These are phyloP conservation scores for Cataglyphis altisquamis DNA, from an alignment of 2,888 invertebrate species.

Conservation along the genomic window DNA sequence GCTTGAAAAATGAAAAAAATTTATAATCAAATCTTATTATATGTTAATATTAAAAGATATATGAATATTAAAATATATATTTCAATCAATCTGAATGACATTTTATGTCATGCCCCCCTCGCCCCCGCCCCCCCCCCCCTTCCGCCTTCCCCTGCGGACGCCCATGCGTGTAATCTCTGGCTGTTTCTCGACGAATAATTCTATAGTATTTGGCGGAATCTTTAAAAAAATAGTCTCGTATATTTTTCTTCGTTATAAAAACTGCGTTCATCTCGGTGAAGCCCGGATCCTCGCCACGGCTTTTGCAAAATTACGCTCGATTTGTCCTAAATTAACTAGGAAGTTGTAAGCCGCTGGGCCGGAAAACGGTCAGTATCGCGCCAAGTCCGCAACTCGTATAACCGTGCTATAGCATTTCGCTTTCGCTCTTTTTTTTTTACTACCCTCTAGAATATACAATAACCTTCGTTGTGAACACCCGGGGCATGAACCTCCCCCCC, in stretches of 20 bases:
- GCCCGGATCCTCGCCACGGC: neutral
- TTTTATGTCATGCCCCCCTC: no score
- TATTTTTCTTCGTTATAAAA: conserved; percentile 1
- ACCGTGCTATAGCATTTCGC: conserved; percentile 2
- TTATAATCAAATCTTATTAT: no score
- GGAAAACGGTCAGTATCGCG: conserved; percentile 35
- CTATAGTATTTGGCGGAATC: neutral
- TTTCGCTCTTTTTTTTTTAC: conserved; percentile 30
- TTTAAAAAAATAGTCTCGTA: neutral
- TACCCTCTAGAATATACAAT: conserved; percentile 22
- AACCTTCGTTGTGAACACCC: conserved; percentile 56
- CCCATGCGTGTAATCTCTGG: no score
- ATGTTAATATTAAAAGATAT: no score
- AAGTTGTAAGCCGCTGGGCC: conserved; percentile 23
- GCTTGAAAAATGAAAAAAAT: no score
- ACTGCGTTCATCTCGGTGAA: neutral
- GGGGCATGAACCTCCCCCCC: conserved; percentile 45
- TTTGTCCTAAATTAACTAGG: conserved; percentile 36
- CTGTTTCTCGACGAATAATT: neutral
- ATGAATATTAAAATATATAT: no score
- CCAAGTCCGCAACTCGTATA: conserved; percentile 16
- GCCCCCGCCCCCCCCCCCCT: no score
- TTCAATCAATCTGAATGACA: no score
- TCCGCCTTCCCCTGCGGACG: no score
- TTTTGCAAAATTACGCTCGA: conserved; percentile 28